phyloP scores from a whole-genome alignment of 1,140 invertebrate genomes.

The Philotrypesis tridentata region DNA sequence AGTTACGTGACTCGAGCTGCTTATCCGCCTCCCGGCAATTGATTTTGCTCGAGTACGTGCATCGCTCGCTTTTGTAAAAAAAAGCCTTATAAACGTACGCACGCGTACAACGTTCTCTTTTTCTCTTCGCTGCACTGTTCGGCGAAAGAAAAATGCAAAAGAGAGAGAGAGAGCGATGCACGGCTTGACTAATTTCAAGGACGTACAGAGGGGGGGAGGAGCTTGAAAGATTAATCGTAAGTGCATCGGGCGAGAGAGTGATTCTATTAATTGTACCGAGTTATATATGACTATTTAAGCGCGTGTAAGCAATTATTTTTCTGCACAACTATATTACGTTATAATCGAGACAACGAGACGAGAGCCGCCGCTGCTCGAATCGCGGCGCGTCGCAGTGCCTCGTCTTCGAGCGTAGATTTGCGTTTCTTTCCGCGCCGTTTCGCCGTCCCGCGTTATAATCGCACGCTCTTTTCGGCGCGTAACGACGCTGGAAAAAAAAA shows the following conservation, averaged over 20 bases:
- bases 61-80: conserved; percentile 1
- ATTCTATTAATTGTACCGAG: too few relatives aligned
- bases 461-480: neutral
- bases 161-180: neutral
- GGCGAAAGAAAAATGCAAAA: neutral
- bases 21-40: conserved; percentile 6
- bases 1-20: neutral
- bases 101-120: too few relatives aligned
- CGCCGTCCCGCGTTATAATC: neutral
- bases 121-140: neutral
- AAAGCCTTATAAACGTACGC: neutral
- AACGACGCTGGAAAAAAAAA: too few relatives aligned
- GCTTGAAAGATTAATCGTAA: neutral
- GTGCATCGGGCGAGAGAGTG: neutral
- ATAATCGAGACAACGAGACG: too few relatives aligned
- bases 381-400: too few relatives aligned
- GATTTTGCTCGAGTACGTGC: neutral
- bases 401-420: neutral
- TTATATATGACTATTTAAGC: too few relatives aligned
- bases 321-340: too few relatives aligned
- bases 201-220: neutral
- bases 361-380: neutral
- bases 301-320: too few relatives aligned
- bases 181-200: neutral
- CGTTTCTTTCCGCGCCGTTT: neutral